Evolutionary conservation across 30 jellyfish, hydroid and myxozoan species (phyloP).

Genomic region (Chironex yamaguchii): DNA sequence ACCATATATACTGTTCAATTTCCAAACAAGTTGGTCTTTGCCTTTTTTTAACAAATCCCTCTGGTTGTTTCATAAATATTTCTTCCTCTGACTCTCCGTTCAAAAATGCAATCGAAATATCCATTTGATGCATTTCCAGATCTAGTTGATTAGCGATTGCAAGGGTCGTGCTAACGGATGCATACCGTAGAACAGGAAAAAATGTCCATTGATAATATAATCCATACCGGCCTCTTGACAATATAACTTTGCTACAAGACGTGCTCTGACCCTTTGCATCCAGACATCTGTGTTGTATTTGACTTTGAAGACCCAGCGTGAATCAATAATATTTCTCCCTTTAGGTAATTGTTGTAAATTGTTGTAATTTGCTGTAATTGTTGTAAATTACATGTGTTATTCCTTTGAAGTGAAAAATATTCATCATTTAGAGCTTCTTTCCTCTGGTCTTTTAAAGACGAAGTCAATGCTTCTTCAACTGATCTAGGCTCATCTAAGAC

Average conservation of each 20-base stretch:
- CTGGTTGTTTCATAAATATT: too few relatives aligned
- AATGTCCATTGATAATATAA: too few relatives aligned
- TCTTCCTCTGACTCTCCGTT: too few relatives aligned
- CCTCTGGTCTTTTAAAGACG: not conserved
- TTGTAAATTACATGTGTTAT: constrained; percentile 18
- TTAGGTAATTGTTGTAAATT: too few relatives aligned
- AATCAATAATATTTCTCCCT: not conserved
- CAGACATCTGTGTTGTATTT: constrained; percentile 41
- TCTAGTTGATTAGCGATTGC: constrained; percentile 39
- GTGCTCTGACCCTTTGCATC: constrained; percentile 45
- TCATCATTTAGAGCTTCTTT: constrained; percentile 9
- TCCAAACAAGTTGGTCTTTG: too few relatives aligned
- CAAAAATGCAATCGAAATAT: constrained; percentile 35
- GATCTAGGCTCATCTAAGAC: not conserved
- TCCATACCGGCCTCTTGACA: constrained; percentile 42
- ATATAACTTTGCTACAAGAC: constrained; percentile 44
- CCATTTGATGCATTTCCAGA: constrained; percentile 49
- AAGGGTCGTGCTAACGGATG: constrained; percentile 11
- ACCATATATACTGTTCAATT: too few relatives aligned
- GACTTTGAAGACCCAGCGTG: constrained; percentile 28
- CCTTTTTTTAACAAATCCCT: too few relatives aligned
- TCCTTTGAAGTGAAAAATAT: not conserved
- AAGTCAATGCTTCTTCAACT: constrained; percentile 10
- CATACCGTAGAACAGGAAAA: constrained; percentile 28
- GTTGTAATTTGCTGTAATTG: too few relatives aligned